phyloP scores from a whole-genome alignment of 1,140 invertebrate species.

The Fopius arisanus region DNA sequence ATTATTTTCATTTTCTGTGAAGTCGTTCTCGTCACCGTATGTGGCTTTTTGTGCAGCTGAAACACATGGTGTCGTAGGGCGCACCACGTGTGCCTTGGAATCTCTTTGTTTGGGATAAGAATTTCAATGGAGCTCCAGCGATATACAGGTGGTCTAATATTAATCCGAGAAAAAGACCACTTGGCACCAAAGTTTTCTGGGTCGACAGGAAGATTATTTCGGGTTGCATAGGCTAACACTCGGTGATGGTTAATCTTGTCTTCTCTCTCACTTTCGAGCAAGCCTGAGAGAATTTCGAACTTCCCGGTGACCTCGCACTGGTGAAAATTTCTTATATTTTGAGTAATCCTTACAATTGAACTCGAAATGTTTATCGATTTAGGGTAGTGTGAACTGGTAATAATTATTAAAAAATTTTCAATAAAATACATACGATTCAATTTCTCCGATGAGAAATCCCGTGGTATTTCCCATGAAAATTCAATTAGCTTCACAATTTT shows the following conservation, averaged over 20 bases:
- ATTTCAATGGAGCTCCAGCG: not conserved
- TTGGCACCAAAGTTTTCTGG: not conserved
- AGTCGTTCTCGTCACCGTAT: not conserved
- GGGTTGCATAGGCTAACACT: not conserved
- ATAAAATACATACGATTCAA: no score
- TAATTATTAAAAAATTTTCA: no score
- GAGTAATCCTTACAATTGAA: no score
- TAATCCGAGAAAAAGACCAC: not conserved
- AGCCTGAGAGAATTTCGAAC: no score
- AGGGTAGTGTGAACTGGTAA: no score
- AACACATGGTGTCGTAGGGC: not conserved
- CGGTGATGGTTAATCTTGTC: no score
- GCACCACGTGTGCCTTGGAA: not conserved
- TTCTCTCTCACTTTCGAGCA: no score
- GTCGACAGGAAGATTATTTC: constrained; percentile 22
- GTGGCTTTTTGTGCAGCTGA: not conserved
- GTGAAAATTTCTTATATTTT: no score
- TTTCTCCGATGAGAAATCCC: not conserved
- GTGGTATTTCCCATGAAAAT: not conserved
- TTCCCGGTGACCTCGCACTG: no score
- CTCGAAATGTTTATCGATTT: no score
- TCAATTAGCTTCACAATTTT: no score
- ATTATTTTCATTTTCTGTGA: not conserved
- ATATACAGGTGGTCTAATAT: constrained; percentile 13
- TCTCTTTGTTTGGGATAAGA: not conserved